Conservation (phyloP, 2,113 vertebrate species). For the Hystrix brachyura region DNA sequence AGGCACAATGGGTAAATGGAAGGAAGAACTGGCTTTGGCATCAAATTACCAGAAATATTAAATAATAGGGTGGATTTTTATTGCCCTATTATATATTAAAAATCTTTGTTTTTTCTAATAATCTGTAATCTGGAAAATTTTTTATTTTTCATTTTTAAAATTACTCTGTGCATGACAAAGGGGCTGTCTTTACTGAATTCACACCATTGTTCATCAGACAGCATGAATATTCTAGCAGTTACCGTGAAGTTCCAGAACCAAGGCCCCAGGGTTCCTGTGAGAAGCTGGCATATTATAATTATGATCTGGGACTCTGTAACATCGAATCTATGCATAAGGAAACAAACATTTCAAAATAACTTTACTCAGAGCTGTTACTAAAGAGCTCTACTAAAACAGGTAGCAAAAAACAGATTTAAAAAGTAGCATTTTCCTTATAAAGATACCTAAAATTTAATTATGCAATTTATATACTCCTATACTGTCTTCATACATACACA, state of each 20-base stretch:
- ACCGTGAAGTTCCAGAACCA: conserved; percentile 91
- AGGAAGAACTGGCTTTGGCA: conserved; percentile 41
- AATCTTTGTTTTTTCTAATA: conserved; percentile 51
- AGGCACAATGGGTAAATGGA: neutral
- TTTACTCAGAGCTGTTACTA: conserved; percentile 70
- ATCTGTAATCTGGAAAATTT: neutral
- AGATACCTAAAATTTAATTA: conserved; percentile 41
- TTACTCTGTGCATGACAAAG: conserved; percentile 88
- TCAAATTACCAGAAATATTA: conserved; percentile 62
- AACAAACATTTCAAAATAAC: conserved; percentile 86
- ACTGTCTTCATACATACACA: conserved; percentile 44
- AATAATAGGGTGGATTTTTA: conserved; percentile 74
- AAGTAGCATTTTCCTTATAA: conserved; percentile 64
- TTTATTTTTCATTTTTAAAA: conserved; percentile 43
- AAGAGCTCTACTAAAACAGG: conserved; percentile 54
- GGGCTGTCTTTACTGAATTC: conserved; percentile 81
- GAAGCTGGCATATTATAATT: conserved; percentile 88
- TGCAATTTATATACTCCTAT: conserved; percentile 2
- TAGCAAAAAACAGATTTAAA: conserved; percentile 65
- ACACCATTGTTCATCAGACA: conserved; percentile 73
- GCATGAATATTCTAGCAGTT: conserved; percentile 82
- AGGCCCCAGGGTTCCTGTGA: conserved; percentile 88
- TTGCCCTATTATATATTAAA: conserved; percentile 67
- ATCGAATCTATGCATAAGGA: conserved; percentile 89
- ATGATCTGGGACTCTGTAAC: conserved; percentile 92